Evolutionary conservation across 2,113 vertebrate species (phyloP).

Genomic region (Eolophus roseicapilla): DNA sequence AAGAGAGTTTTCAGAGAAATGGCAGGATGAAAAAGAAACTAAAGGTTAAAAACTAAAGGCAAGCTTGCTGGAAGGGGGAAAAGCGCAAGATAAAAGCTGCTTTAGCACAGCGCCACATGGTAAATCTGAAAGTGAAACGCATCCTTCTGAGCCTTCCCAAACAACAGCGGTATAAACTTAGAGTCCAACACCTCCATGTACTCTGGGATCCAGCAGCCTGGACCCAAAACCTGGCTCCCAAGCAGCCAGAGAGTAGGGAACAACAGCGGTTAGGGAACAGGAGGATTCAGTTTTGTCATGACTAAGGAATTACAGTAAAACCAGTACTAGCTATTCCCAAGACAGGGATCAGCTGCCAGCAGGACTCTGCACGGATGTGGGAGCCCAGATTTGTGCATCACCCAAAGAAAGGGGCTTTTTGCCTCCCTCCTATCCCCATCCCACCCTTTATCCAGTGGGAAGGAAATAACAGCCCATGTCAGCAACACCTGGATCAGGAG

Average conservation of each 20-base stretch:
- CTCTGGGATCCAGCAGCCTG: not conserved
- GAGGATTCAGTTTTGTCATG: not conserved
- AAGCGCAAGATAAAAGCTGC: not conserved
- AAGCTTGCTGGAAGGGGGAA: not conserved
- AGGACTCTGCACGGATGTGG: not conserved
- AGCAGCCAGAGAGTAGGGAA: not conserved
- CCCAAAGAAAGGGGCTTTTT: not conserved
- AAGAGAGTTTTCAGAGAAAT: not conserved
- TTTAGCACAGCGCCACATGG: not conserved
- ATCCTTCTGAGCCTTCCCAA: not conserved
- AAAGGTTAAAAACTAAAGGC: not conserved
- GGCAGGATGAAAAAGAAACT: not conserved
- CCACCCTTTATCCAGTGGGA: not conserved
- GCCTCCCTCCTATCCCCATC: not conserved
- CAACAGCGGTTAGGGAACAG: accelerated
- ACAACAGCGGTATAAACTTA: not conserved
- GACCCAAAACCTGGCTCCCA: not conserved
- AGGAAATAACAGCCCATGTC: too few species aligned
- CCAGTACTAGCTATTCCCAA: not conserved
- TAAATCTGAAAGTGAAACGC: not conserved
- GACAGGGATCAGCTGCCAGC: not conserved
- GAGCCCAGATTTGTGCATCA: not conserved
- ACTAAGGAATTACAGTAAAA: not conserved
- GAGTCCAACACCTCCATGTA: not conserved
- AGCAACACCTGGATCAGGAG: not conserved